Evolutionary conservation across 92 coral and sea anemone species (phyloP), one percentile per base, ranked within the genome.

Genomic region (Porites divaricata): DNA sequence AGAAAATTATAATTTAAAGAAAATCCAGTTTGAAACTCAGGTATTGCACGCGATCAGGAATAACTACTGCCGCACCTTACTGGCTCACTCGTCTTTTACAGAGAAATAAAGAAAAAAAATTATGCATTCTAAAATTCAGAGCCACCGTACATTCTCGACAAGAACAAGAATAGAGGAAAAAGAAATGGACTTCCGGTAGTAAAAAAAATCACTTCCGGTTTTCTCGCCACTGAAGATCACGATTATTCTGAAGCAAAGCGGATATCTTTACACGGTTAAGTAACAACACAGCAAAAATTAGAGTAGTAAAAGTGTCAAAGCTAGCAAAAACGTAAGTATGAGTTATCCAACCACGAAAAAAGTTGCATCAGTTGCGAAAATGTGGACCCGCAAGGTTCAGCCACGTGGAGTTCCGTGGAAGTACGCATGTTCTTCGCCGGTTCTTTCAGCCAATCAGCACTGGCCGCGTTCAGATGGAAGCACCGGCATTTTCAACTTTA

Each of bases 381-480:
- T 86, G 95, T 83, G 93, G 85, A 80, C 28, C 62, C 63, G 89
- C 88, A 81, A 74, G 52, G 72, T 49, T 49, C 13, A 90, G 93
- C 93, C 95, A 92, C 95, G 94, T 91, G 94, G 78, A 91, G 74
- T 62, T 25, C 9, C 24, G 67, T 59, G 70, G 62, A 75, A 79
- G 74, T 87, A 63, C 91, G 92, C 92, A 89, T 87, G 91, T 79
- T 72, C 85, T 12, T 9, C 35, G 77, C 80, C 26, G 84, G 76
- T 69, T 72, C 64, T 68, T 65, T 23, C 35, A 83, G 61, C 99
- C 99, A 96, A 96, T 96, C 98, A 96, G 90, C 91, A 93, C 83
- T 79, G 90, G 99, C 98, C 99, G 99, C 99, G 99, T 95, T 95
- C 98, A 81, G 93, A 74, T 78, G 83, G 86, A 66, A 73, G 70